These are phyloP conservation scores for Drosophila carrolli DNA, from an alignment of 1,140 invertebrate species.

Conservation along the genomic window DNA sequence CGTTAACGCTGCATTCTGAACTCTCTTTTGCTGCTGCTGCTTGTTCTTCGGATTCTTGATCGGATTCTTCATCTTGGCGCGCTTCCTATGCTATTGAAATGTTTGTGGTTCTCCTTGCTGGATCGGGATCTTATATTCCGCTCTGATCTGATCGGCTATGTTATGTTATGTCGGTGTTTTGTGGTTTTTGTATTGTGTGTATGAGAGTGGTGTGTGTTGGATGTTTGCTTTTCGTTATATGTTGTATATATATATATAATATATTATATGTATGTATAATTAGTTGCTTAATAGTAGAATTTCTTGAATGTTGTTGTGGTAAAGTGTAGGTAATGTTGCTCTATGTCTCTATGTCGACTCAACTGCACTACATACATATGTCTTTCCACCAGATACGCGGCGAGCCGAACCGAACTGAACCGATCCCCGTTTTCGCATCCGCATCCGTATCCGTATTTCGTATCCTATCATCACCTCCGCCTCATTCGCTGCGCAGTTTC, in stretches of 20 bases:
- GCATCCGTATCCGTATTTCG: constrained; percentile 21
- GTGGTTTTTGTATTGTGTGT: constrained; percentile 34
- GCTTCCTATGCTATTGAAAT: constrained; percentile 56
- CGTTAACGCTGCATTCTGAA: constrained; percentile 60
- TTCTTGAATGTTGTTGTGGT: constrained; percentile 83
- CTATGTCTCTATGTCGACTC: constrained; percentile 67
- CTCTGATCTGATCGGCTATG: constrained; percentile 26
- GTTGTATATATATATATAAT: constrained; percentile 78
- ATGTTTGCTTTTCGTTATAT: constrained; percentile 58
- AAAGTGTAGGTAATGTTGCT: constrained; percentile 83
- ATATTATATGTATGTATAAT: constrained; percentile 82
- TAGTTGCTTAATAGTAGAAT: constrained; percentile 81
- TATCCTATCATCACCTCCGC: constrained; percentile 36
- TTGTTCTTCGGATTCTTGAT: constrained; percentile 21
- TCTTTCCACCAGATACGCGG: constrained; percentile 78
- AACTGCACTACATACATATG: constrained; percentile 82
- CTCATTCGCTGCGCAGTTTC: constrained; percentile 83
- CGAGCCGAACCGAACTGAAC: constrained; percentile 26
- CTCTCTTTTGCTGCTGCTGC: constrained; percentile 35
- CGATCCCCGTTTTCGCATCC: constrained; percentile 26
- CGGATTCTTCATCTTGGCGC: constrained; percentile 48
- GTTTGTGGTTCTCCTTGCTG: constrained; percentile 37
- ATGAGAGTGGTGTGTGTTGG: constrained; percentile 33
- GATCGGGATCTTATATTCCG: constrained; percentile 43
- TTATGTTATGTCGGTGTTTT: constrained; percentile 21